phyloP scores from a whole-genome alignment of 30 jellyfish, hydroid and myxozoan genomes.

The Cassiopea xamachana region DNA sequence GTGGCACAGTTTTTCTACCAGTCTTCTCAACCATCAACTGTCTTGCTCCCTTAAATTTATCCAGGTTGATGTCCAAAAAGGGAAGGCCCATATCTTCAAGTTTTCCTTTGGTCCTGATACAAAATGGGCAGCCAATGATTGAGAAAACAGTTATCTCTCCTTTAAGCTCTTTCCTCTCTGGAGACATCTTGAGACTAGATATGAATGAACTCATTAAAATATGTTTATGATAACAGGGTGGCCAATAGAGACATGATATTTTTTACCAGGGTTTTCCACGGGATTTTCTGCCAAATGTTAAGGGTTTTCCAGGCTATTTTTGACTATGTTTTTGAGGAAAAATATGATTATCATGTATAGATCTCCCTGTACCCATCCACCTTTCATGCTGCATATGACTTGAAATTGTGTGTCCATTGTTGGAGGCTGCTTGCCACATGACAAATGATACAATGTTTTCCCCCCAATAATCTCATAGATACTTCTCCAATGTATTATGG shows the following conservation, averaged over 20 bases:
- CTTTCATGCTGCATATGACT: no score
- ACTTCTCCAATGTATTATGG: no score
- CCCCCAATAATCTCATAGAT: no score
- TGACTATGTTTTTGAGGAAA: no score
- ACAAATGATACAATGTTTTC: no score
- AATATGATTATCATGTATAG: no score
- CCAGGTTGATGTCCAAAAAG: constrained; percentile 77
- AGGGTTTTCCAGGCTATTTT: no score
- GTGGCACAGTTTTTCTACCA: constrained; percentile 92
- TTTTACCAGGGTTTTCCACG: no score
- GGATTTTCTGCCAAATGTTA: no score
- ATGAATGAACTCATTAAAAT: neutral
- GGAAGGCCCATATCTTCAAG: constrained; percentile 82
- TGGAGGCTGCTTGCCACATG: no score
- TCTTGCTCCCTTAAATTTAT: constrained; percentile 60
- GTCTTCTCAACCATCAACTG: constrained; percentile 72
- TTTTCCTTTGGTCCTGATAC: constrained; percentile 85
- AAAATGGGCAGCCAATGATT: constrained; percentile 90
- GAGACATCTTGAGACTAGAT: neutral
- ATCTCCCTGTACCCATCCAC: no score
- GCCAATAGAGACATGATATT: neutral
- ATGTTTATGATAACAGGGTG: neutral
- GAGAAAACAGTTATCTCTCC: constrained; percentile 80
- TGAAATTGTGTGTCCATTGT: no score
- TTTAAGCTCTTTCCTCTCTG: constrained; percentile 38